Percentiles rank a stretch among this genome's conserved stretches.
Conservation (phyloP, 2,797 vertebrate genomes). For the Merluccius polli region DNA sequence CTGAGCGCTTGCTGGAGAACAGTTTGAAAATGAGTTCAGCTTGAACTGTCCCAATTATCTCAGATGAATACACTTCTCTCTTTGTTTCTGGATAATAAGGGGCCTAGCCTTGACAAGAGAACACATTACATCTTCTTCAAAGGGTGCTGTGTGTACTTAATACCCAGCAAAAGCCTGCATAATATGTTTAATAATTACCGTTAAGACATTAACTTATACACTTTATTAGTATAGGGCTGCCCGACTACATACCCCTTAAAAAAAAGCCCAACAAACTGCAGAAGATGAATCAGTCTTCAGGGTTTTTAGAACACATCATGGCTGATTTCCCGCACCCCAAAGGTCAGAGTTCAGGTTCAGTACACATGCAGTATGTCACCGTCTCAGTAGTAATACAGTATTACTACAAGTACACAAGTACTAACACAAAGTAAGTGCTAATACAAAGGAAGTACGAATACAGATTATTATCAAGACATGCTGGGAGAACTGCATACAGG, state of each 20-base stretch:
- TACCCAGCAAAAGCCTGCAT: background rate
- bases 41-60: conserved; percentile 11
- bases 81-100: conserved; percentile 2
- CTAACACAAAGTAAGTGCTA: background rate
- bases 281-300: background rate
- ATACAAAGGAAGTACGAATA: background rate
- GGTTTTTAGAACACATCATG: background rate
- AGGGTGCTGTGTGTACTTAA: background rate
- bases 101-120: conserved; percentile 2
- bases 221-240: background rate
- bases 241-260: background rate
- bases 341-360: background rate
- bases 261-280: background rate
- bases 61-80: conserved; percentile 2
- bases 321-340: background rate
- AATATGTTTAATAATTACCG: background rate
- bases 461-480: background rate
- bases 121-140: conserved; percentile 3
- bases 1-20: background rate
- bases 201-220: background rate
- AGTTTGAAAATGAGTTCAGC: background rate
- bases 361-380: background rate
- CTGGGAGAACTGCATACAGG: background rate
- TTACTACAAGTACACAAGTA: no score
- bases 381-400: background rate